Evolutionary conservation across 2,797 vertebrate genomes (phyloP), one percentile per base, ranked within the genome.

Genomic region (Clarias platycephalus): DNA sequence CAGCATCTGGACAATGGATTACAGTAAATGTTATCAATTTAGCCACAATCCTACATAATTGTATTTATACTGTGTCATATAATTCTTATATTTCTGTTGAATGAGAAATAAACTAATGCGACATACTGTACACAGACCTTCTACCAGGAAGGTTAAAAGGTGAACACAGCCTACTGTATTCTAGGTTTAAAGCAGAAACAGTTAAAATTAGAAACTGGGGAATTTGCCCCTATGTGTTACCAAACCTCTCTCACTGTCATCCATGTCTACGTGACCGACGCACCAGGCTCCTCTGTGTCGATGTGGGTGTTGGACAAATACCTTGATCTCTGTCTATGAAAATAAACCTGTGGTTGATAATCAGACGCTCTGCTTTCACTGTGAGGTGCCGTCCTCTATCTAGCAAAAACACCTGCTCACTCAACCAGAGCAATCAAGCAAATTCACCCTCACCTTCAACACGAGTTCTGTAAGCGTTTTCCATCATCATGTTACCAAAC

Each of bases 261-360:
- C 68, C 12, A 20, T 80, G 83, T 64, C 26, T 87, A 83, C 83
- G 76, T 87, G 86, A 87, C 86, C 58, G 20, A 5, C 5, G 74
- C 31, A 37, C 44, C 81, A 62, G 62, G 60, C 67, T 4, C 31
- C 26, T 16, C 34, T 75, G 24, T 28, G 83, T 85, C 86, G 83
- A 87, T 89, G 67, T 83, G 84, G 86, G 88, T 82, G 49, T 22
- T 26, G 66, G 71, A 77, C 22, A 22, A 70, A 83, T 84, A 77
- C 80, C 75, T 71, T 72, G 28, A 83, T 87, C 77, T 67, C 70
- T 83, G 85, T 66, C 77, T 62, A 67, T 49, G 63, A 66, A 80
- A 80, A 66, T 49, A 80, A 80, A 28, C 62, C 63, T 44, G 78
- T 66, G 55, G 74, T 66, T 80, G 40, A 66, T n/a, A 31, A 20